A percentile compares a stretch with the other conserved stretches of the same genome.
These are phyloP conservation scores for Gryllus longicercus DNA, from an alignment of 2,888 invertebrate genomes.

Conservation along the genomic window DNA sequence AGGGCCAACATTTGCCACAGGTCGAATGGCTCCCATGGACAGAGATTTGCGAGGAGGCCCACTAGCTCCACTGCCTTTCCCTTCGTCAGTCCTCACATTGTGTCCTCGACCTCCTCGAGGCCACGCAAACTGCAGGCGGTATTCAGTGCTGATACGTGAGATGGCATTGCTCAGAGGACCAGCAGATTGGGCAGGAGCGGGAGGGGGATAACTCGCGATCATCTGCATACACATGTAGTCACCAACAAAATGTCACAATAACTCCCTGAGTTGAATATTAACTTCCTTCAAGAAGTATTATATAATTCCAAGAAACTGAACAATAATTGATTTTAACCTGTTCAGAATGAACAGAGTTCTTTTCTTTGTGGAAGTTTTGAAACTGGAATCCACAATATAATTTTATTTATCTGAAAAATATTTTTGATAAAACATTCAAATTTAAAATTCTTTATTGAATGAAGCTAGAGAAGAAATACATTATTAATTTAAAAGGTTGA, in stretches of 20 bases:
- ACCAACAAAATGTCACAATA: background rate
- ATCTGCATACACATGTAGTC: conserved; percentile 35
- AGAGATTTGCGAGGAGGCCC: conserved; percentile 72
- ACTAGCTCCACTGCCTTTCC: conserved; percentile 26
- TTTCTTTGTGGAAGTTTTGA: too few relatives aligned
- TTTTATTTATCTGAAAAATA: too few relatives aligned
- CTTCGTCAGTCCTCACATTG: conserved; percentile 33
- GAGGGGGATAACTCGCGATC: conserved; percentile 37
- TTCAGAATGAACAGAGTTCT: too few relatives aligned
- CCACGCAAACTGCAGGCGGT: conserved; percentile 88
- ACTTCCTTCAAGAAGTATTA: background rate
- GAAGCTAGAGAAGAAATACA: too few relatives aligned
- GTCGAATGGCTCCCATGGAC: conserved; percentile 81
- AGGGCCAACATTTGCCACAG: conserved; percentile 49
- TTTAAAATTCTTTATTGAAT: too few relatives aligned
- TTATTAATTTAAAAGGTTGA: too few relatives aligned
- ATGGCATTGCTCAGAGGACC: conserved; percentile 55
- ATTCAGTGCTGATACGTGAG: conserved; percentile 77
- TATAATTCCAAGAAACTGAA: too few relatives aligned
- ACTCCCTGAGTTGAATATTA: background rate
- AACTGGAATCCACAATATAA: too few relatives aligned
- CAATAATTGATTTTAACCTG: too few relatives aligned
- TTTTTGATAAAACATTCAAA: too few relatives aligned
- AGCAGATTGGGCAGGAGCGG: conserved; percentile 31
- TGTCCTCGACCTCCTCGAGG: conserved; percentile 57